Evolutionary conservation across 1,140 invertebrate genomes (phyloP).

Genomic region (Drosophila subpulchrella): DNA sequence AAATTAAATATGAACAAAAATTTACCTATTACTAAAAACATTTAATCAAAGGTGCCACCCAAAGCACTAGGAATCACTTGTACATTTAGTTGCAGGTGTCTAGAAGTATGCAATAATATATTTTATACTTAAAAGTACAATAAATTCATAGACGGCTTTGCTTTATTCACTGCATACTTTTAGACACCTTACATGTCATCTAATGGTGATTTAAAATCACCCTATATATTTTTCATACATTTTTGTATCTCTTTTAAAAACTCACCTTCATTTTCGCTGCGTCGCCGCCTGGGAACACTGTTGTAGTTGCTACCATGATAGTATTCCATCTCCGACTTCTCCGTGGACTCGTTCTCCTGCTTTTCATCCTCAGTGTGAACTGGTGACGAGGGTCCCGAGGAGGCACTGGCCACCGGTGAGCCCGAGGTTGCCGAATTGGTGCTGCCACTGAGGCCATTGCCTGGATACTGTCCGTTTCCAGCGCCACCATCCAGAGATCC

Average conservation of each 20-base stretch:
- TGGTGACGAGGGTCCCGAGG: conserved; percentile 85
- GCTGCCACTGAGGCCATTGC: conserved; percentile 64
- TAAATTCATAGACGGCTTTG: too few relatives aligned
- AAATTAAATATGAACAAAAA: too few relatives aligned
- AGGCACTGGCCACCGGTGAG: conserved; percentile 80
- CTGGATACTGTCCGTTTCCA: conserved; percentile 6
- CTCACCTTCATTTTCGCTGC: conserved; percentile 84
- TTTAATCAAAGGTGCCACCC: too few relatives aligned
- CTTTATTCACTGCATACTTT: too few relatives aligned
- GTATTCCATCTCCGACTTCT: conserved; percentile 83
- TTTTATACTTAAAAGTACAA: too few relatives aligned
- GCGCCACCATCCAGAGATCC: conserved; percentile 62
- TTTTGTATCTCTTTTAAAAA: conserved; percentile 6
- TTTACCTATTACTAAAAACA: too few relatives aligned
- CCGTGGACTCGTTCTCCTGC: conserved; percentile 86
- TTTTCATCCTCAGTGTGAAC: conserved; percentile 86
- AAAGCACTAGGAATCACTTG: too few relatives aligned
- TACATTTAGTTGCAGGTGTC: too few relatives aligned
- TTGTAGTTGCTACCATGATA: conserved; percentile 57
- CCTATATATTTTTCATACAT: too few relatives aligned
- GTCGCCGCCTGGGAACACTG: conserved; percentile 63
- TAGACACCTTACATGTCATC: too few relatives aligned
- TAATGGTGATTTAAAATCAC: too few relatives aligned
- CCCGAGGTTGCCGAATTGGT: conserved; percentile 75
- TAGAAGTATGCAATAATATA: too few relatives aligned